Base-by-base conservation (phyloP, 1,140 invertebrate species). In the Drosophila sulfurigaster region DNA sequence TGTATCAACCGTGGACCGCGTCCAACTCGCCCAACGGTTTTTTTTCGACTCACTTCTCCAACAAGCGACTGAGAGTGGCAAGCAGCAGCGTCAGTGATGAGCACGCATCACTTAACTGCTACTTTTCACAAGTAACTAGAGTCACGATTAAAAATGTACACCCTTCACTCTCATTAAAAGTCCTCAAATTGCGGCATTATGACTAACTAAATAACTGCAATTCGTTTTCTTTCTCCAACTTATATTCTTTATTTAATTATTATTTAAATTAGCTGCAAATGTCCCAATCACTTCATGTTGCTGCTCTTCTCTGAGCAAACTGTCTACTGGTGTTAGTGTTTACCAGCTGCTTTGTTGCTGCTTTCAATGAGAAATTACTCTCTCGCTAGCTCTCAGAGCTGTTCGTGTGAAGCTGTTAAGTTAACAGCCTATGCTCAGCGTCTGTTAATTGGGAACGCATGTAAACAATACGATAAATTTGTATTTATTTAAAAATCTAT, bases 1-100 rank as follows among this genome's bases (percentile, higher is more conserved):
- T 62, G 49, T 67, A 41, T 59, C 8, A 74, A 74, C 71, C 65
- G 71, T 49, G 67, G 65, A 62, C 65, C 65, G 57, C 71, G 71
- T 74, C 71, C 71, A 74, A 74, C 71, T 74, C 71, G 71, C 68
- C 32, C 71, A 69, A 74, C 71, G 71, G 71, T 74, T 69, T 74
- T 74, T 73, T 74, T 74, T 74, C 71, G 71, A 74, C 71, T 74
- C 71, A 54, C 71, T 74, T 62, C 69, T 49, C 25, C 5, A 45
- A 56, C 71, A 56, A 51, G 62, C 57, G 46, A 57, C 41, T 3
- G 41, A 68, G 65, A 74, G 56, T 46, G 71, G 38, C 71, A 30
- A 59, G 45, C 65, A 52, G 20, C 38, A 68, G 56, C 46, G 56
- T 7, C 56, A 69, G 71, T 30, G 71, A 48, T 74, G 71, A 16